Base-by-base conservation (phyloP, 2,888 invertebrate genomes). In the Athripsodes cinereus region DNA sequence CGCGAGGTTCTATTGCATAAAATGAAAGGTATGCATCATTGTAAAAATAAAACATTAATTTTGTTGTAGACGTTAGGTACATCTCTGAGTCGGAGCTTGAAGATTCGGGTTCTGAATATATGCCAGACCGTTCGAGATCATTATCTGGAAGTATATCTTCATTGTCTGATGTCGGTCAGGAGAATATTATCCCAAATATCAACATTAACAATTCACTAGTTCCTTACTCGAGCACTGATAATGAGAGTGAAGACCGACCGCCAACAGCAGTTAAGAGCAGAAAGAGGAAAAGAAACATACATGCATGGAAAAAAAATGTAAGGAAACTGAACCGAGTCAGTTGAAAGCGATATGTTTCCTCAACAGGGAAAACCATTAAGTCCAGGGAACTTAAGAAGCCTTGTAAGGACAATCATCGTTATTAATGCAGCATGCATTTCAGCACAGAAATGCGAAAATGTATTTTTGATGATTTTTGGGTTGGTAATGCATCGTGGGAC, bases 381-480 rank as follows among this genome's bases (percentile, higher is more conserved):
- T 16, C 26, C 16, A 51, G 31, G 16, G 21, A 51, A 51, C 21
- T 51, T n/a, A 51, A 26, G 21, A 22, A 22, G 31, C 31, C 51
- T 11, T 51, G 51, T 51, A 26, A 22, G 22, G 51, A 51, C 51
- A 51, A 26, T n/a, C 26, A 26, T 26, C 51, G 31, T 51, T 26
- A 51, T 26, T 22, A 51, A 51, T 51, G 51, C 31, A 51, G 18
- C 22, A 22, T 26, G 10, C 22, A 26, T 22, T 51, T 51, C 31
- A 51, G 51, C 31, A 26, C 22, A 26, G 51, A 51, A 51, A 26
- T 26, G 51, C 51, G 31, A 26, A 18, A 51, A 26, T 26, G n/a
- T 51, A 51, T 51, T 51, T 51, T 51, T 51, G 51, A 51, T 51
- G 51, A 51, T 10, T 51, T 51, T 51, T 51, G 51, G 51, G n/a